Evolutionary conservation across 2,888 invertebrate species (phyloP).

Genomic region (Volucella bombylans): DNA sequence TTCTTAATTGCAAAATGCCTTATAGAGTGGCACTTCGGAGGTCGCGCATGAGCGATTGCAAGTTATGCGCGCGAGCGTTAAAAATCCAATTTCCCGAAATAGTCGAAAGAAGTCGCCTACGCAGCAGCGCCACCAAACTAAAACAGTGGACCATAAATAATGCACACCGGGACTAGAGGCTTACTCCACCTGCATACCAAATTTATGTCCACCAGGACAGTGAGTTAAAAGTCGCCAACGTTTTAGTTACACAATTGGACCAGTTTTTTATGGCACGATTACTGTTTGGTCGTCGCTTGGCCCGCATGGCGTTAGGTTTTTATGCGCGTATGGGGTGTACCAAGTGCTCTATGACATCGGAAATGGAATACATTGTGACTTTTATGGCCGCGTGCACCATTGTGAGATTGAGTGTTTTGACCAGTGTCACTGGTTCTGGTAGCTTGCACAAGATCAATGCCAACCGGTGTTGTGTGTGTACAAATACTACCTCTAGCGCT

Average conservation of each 20-base stretch:
- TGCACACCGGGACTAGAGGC: constrained; percentile 40
- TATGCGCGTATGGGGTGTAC: constrained; percentile 26
- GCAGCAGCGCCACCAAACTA: constrained; percentile 40
- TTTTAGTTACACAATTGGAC: constrained; percentile 29
- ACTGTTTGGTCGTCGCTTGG: background rate
- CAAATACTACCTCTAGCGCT: constrained; percentile 6
- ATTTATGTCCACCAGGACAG: background rate
- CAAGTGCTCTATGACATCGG: constrained; percentile 54
- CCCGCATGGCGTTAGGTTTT: constrained; percentile 9
- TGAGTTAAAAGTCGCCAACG: constrained; percentile 9
- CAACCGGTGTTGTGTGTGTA: constrained; percentile 43
- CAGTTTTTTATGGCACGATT: constrained; percentile 36
- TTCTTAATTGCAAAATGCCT: constrained; percentile 66
- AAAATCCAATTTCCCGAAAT: constrained; percentile 60
- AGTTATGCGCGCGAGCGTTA: constrained; percentile 47
- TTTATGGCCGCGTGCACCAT: constrained; percentile 29
- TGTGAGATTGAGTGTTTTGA: constrained; percentile 68
- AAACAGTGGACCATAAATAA: constrained; percentile 48
- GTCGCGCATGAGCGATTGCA: constrained; percentile 58
- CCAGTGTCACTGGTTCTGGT: constrained; percentile 70
- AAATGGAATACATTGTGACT: constrained; percentile 54
- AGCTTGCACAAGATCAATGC: constrained; percentile 70
- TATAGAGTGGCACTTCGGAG: constrained; percentile 45
- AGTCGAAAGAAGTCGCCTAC: constrained; percentile 54
- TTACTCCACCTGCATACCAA: constrained; percentile 62